These are phyloP conservation scores for Antigone vipio DNA, from an alignment of 2,113 vertebrate genomes.

Conservation along the genomic window DNA sequence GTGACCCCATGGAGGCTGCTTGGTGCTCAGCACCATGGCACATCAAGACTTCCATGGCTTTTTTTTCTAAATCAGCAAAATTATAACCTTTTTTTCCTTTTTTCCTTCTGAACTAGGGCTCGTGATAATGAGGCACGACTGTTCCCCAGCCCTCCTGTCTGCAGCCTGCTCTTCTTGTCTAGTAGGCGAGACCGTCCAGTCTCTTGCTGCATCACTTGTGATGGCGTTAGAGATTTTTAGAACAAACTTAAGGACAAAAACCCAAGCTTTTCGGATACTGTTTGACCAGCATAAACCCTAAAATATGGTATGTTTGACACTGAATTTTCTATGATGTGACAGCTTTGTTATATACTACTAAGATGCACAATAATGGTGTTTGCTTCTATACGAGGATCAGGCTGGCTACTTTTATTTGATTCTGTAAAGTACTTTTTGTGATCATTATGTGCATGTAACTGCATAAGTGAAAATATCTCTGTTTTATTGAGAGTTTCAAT, in stretches of 20 bases:
- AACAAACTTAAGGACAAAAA: neutral
- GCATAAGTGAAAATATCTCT: neutral
- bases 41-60: neutral
- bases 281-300: neutral
- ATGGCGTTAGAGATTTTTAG: neutral
- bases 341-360: neutral
- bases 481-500: constrained; percentile 22
- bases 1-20: neutral
- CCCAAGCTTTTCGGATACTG: neutral
- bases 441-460: neutral
- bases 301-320: neutral
- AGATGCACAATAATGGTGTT: neutral
- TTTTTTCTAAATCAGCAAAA: neutral
- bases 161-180: neutral
- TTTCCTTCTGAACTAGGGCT: neutral
- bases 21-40: neutral
- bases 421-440: constrained; percentile 5
- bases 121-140: neutral
- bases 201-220: accelerated
- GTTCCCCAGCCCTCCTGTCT: neutral
- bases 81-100: neutral
- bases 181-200: accelerated
- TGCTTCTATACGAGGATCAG: neutral
- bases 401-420: neutral
- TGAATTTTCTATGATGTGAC: neutral